A percentile compares a stretch with the other conserved stretches of the same genome.
phyloP scores from a whole-genome alignment of 2,888 invertebrate genomes.

The Melanchra persicariae region DNA sequence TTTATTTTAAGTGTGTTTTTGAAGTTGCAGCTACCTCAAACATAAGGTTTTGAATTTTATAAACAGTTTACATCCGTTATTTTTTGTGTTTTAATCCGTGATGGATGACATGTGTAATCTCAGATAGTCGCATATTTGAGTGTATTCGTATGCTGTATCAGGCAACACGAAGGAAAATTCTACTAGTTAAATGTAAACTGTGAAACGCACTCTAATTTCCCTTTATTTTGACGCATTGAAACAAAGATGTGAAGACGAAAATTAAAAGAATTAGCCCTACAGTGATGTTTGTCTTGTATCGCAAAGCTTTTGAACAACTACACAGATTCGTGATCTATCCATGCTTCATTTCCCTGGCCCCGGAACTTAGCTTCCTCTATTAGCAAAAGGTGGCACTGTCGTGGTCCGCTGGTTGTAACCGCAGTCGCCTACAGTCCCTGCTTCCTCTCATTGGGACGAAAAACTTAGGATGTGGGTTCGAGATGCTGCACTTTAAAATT shows the following conservation, averaged over 20 bases:
- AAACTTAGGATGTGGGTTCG: slow-evolving; percentile 80
- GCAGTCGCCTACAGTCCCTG: slow-evolving; percentile 73
- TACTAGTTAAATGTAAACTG: no score
- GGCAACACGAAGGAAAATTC: no score
- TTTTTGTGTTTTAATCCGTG: background rate
- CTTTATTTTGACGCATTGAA: no score
- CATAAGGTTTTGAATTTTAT: slow-evolving; percentile 8
- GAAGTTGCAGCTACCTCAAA: background rate
- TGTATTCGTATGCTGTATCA: no score
- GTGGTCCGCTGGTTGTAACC: slow-evolving; percentile 69
- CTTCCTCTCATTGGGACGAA: slow-evolving; percentile 74
- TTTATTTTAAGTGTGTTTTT: slow-evolving; percentile 14
- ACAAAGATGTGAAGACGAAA: no score
- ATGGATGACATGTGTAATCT: no score
- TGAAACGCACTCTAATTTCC: no score
- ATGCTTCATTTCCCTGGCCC: slow-evolving; percentile 60
- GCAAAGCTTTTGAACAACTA: background rate
- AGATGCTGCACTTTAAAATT: slow-evolving; percentile 58
- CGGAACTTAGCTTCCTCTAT: slow-evolving; percentile 62
- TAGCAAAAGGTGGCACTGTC: slow-evolving; percentile 61
- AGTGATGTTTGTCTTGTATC: no score
- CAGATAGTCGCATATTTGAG: background rate
- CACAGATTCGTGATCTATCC: slow-evolving; percentile 7
- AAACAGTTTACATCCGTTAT: slow-evolving; percentile 1
- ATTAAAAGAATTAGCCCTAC: no score